A percentile compares a stretch with the other conserved stretches of the same genome.
Evolutionary conservation across 2,113 vertebrate species (phyloP).

Genomic region (Caranx ignobilis): DNA sequence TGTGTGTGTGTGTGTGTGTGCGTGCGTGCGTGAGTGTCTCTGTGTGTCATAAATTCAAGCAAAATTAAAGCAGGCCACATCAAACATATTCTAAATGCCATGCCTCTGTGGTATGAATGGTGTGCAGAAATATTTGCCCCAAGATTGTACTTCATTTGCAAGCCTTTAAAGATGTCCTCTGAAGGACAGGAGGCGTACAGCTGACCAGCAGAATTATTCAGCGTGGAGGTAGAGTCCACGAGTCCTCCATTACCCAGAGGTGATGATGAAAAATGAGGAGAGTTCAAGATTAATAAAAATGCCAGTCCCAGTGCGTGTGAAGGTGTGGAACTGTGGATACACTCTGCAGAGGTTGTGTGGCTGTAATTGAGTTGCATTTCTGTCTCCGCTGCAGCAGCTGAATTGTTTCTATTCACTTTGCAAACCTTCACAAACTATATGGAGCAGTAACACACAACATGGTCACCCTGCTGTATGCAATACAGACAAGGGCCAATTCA

Average conservation of each 20-base stretch:
- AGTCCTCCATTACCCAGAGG: slow-evolving; percentile 2
- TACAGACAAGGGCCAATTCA: too few relatives aligned
- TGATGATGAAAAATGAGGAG: slow-evolving; percentile 1
- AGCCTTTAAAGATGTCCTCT: slow-evolving; percentile 59
- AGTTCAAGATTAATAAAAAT: background rate
- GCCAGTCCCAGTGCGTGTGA: background rate
- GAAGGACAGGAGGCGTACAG: slow-evolving; percentile 30
- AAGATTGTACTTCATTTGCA: slow-evolving; percentile 54
- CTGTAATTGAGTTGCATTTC: too few relatives aligned
- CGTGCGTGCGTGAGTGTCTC: background rate
- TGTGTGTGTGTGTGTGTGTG: background rate
- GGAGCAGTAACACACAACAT: too few relatives aligned
- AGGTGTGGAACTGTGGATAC: background rate
- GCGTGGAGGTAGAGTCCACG: background rate
- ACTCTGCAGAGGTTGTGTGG: too few relatives aligned
- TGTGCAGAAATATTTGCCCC: slow-evolving; percentile 8
- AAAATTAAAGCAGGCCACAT: slow-evolving; percentile 58
- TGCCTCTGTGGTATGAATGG: slow-evolving; percentile 26
- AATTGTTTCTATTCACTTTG: background rate
- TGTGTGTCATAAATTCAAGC: slow-evolving; percentile 31
- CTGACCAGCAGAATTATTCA: slow-evolving; percentile 32
- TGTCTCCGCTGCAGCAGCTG: too few relatives aligned
- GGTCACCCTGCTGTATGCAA: too few relatives aligned
- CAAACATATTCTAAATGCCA: slow-evolving; percentile 62
- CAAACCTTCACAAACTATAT: background rate